Evolutionary conservation across 2,888 invertebrate species (phyloP), one percentile per base, ranked within the genome.

Genomic region (Agrotis segetum): DNA sequence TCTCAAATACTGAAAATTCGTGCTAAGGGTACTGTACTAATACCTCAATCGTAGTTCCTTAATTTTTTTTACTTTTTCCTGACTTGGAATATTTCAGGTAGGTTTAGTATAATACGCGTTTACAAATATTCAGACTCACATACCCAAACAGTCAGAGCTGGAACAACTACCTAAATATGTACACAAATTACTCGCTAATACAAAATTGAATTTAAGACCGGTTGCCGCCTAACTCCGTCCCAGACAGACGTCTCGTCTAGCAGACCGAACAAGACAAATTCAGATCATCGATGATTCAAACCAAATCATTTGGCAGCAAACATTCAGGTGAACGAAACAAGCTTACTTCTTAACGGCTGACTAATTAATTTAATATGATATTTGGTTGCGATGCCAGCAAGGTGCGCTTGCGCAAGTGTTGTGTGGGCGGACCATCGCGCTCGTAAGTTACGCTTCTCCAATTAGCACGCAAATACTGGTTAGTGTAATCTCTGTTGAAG

Each of bases 361-460:
- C 75, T 81, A 82, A 76, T 84, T 70, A 58, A 71, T 64, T 71
- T 52, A 67, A 65, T 62, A 53, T 74, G 66, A 83, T 73, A 74
- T 71, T 66, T 72, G 34, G 49, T 56, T 67, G 67, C 58, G 73
- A 67, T 83, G 81, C 81, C 79, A 84, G 62, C 50, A 60, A 19
- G 56, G 63, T 46, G 71, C 77, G 71, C 70, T 84, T 85, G 72
- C 79, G 74, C 80, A 85, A 83, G 11, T 40, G 40, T 17, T 56
- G 49, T 44, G 79, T 84, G 77, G 87, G 81, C 63, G 79, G 61
- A 40, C 65, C 50, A 71, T 67, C 55, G 67, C 29, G 56, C 62
- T 67, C 58, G 62, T 71, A 80, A 79, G 71, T 68, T 62, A 74
- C 67, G 70, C 64, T 46, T 74, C 74, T 75, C 52, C 61, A 83